phyloP scores from a whole-genome alignment of 2,888 invertebrate species.

The Stenodema calcarata region DNA sequence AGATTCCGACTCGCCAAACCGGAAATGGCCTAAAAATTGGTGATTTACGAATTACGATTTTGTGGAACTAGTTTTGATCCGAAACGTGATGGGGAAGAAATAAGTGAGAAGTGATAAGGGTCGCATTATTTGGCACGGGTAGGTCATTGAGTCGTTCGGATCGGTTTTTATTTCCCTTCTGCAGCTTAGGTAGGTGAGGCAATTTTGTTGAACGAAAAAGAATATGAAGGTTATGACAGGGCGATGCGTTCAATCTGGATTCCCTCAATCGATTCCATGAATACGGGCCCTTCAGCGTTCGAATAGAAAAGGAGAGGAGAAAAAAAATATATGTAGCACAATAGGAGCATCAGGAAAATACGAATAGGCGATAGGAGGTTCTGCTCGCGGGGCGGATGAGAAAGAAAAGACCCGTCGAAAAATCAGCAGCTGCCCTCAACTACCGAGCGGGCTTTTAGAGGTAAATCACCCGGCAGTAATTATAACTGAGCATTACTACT shows the following conservation, averaged over 20 bases:
- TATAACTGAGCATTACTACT: background rate
- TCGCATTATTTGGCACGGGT: too few species aligned
- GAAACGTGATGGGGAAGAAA: too few species aligned
- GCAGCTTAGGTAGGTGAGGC: background rate
- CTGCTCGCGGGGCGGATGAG: background rate
- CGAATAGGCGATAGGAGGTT: background rate
- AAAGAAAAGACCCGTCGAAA: background rate
- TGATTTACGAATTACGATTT: too few species aligned
- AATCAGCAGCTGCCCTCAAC: background rate
- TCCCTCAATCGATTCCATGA: background rate
- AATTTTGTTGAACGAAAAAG: background rate
- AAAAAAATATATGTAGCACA: background rate
- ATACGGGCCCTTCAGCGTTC: background rate
- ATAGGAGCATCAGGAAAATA: background rate
- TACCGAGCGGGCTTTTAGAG: background rate
- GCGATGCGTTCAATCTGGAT: background rate
- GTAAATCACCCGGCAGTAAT: slow-evolving; percentile 2
- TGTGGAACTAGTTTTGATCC: too few species aligned
- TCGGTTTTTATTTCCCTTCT: too few species aligned
- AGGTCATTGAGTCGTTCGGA: too few species aligned
- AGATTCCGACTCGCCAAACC: too few species aligned
- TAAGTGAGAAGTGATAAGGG: too few species aligned
- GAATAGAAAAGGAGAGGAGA: background rate
- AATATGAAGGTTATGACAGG: background rate
- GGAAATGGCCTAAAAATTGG: too few species aligned